Evolutionary conservation across 1,140 invertebrate species (phyloP), one percentile per base, ranked within the genome.

Genomic region (Zaprionus vittiger): DNA sequence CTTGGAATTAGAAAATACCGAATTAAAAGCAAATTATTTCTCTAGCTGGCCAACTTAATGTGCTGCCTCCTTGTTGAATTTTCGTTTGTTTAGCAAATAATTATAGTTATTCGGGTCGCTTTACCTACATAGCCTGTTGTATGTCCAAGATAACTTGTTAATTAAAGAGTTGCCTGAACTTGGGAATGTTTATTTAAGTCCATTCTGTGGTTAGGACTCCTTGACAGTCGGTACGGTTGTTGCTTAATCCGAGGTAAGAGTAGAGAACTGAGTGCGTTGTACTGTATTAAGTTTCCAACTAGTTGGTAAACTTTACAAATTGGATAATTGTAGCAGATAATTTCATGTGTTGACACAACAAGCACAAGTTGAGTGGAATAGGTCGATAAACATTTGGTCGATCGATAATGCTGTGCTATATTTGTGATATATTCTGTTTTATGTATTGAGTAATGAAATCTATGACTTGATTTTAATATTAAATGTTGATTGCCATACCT

Each of bases 21-120:
- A 87, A 87, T 87, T 87, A 87, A 87, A 89, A 79, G 84, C 73
- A 89, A 87, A 87, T 89, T 87, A 87, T 89, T 89, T 57, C 55
- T 49, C 67, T 47, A 66, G 56, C 57, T 66, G 52, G 20, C 66
- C 69, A 61, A 74, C 59, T 63, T 77, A 71, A 71, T 75, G 80
- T 77, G 52, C 49, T 52, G 9, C 47, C 3, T n/a, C 7, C 62
- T 38, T 54, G 31, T 73, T 65, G 66, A 31, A 77, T 83, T 64
- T 71, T 68, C 28, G 44, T 59, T 65, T 70, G 60, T 65, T 70
- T 75, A 68, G 57, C 55, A 84, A 85, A 81, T 81, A 83, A 77
- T 72, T 76, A 66, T 73, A 68, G 68, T 79, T 79, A 59, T 78
- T 72, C 65, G 56, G 67, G 67, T 12, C 26, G 54, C 60, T 68